Base-by-base conservation (phyloP, 2,113 vertebrate genomes). In the Nannospalax galili region DNA sequence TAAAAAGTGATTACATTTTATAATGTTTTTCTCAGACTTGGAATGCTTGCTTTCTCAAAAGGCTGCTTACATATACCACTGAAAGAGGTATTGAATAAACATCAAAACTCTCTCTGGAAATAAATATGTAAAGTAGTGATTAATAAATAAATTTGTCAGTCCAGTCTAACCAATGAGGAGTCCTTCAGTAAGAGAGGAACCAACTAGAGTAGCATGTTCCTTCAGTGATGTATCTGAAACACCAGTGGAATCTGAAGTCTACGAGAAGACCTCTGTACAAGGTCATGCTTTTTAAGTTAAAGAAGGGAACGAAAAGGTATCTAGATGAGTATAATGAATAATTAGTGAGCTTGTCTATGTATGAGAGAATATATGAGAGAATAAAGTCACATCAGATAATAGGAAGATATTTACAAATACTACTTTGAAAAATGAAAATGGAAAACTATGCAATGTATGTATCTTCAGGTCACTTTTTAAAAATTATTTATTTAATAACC, bases 1-100 rank as follows among this genome's bases (percentile, higher is more conserved):
- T 35, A 90, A 94, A 70, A 91, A 67, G 48, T 35, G 81, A 14
- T 84, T 90, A 87, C 45, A 74, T 77, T 91, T 79, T 90, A 48
- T 86, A 77, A 52, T 7, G 28, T 42, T 91, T 84, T 92, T 92
- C 92, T 80, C 69, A 84, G 35, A 88, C 60, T 9, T 30, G 85
- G 32, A 75, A 89, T 28, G 30, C 35, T 14, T 69, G 17, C 87
- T 72, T 70, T 87, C 32, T n/a, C 70, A 70, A 90, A 90, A 73
- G 6, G 2, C 40, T 65, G 35, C 2, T 84, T 77, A 58, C 8
- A 16, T 69, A 35, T 67, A 67, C 79, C 80, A 80, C 12, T 77
- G 35, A 90, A 92, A 93, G 52, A 79, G 86, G 0, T 48, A 75
- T 11, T 35, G 89, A 67, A 79, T 3, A 69, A 74, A 72, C 3